Evolutionary conservation across 37 sponge, comb jelly and placozoan species (phyloP).

Genomic region (Cladorhizidae sp.): DNA sequence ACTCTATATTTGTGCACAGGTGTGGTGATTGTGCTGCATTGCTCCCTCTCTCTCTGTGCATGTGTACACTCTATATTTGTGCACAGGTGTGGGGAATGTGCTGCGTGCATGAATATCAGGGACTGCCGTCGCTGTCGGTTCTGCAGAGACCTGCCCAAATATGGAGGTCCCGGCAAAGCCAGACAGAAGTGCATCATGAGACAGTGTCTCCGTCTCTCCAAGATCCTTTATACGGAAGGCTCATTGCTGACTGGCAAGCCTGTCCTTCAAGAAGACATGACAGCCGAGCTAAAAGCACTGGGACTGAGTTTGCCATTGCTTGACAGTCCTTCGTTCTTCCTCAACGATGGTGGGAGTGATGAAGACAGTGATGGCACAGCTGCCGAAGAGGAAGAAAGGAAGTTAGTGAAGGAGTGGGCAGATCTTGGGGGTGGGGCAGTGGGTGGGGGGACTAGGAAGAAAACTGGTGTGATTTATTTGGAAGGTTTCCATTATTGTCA

Average conservation of each 20-base stretch:
- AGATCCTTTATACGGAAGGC: constrained; percentile 53
- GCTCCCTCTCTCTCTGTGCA: too few species aligned
- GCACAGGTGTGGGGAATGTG: constrained; percentile 71
- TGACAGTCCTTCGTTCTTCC: background rate
- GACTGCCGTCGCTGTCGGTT: constrained; percentile 83
- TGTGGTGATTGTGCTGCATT: too few species aligned
- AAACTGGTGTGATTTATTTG: too few species aligned
- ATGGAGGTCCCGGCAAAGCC: constrained; percentile 70
- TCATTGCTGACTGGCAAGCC: constrained; percentile 17
- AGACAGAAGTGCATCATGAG: constrained; percentile 86
- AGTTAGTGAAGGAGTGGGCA: too few species aligned
- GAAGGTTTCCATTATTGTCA: too few species aligned
- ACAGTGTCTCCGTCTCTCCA: constrained; percentile 71
- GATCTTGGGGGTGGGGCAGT: too few species aligned
- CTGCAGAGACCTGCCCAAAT: constrained; percentile 89
- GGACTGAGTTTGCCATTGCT: background rate
- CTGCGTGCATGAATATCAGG: constrained; percentile 46
- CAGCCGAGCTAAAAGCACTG: constrained; percentile 23
- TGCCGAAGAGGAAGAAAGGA: background rate
- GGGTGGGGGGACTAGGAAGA: too few species aligned
- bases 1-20: too few species aligned
- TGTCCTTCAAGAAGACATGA: constrained; percentile 31
- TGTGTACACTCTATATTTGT: background rate
- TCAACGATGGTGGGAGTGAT: background rate
- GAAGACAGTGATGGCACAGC: background rate